Percentiles rank a stretch among this genome's conserved stretches.
phyloP scores from a whole-genome alignment of 2,797 vertebrate species.

The Arnoldichthys spilopterus region DNA sequence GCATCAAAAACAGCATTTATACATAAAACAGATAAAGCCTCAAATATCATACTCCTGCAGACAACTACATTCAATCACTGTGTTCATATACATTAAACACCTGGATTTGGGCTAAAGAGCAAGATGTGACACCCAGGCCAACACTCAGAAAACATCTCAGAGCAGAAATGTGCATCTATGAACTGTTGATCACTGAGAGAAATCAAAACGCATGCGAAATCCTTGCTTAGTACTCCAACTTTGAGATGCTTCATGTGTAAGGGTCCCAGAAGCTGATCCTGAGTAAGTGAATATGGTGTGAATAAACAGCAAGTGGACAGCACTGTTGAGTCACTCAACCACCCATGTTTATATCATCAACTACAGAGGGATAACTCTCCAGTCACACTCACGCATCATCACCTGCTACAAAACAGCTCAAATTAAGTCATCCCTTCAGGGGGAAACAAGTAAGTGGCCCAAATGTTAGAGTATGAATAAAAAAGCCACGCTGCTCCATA shows the following conservation, averaged over 20 bases:
- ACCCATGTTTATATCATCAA: constrained; percentile 23
- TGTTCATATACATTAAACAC: background rate
- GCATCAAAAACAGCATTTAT: background rate
- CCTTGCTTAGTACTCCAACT: constrained; percentile 27
- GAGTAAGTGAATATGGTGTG: constrained; percentile 1
- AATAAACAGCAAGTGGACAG: constrained; percentile 41
- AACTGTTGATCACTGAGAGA: constrained; percentile 28
- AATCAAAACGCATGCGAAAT: constrained; percentile 30
- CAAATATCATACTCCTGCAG: background rate
- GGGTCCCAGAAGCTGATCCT: constrained; percentile 25
- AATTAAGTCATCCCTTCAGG: constrained; percentile 35
- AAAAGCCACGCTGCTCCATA: constrained; percentile 24
- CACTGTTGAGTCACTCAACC: constrained; percentile 29
- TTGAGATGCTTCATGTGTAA: constrained; percentile 21
- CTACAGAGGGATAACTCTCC: constrained; percentile 33
- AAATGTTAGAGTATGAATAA: constrained; percentile 8
- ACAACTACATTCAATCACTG: background rate
- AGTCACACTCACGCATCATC: constrained; percentile 18
- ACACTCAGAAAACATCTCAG: constrained; percentile 17
- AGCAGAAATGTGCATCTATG: constrained; percentile 5
- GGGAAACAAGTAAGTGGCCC: constrained; percentile 13
- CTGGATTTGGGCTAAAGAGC: background rate
- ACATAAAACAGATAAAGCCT: background rate
- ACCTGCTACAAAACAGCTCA: constrained; percentile 4
- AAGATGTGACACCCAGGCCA: constrained; percentile 3